Conservation (phyloP, 2,888 invertebrate species). For the Lamellibrachia satsuma region DNA sequence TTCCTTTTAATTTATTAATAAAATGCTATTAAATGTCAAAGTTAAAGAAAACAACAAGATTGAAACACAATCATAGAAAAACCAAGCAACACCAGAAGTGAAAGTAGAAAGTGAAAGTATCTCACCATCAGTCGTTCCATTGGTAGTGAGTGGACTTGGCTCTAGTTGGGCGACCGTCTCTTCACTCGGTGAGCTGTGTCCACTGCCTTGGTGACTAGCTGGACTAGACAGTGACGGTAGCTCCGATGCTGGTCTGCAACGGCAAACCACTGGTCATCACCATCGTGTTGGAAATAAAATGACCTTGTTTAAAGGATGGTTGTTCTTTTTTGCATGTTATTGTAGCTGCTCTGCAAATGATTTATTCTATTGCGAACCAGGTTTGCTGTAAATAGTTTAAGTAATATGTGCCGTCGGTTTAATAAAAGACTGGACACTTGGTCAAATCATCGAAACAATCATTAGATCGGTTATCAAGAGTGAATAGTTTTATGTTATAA, state of each 20-base stretch:
- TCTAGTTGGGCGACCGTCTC: constrained; percentile 27
- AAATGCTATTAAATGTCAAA: neutral
- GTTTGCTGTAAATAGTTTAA: too few species aligned
- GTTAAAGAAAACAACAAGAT: neutral
- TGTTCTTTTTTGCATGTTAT: neutral
- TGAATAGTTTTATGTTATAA: too few species aligned
- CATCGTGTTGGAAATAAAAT: neutral
- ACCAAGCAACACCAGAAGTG: neutral
- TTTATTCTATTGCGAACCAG: too few species aligned
- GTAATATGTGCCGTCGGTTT: too few species aligned
- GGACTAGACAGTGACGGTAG: constrained; percentile 30
- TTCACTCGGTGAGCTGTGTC: constrained; percentile 27
- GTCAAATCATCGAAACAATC: too few species aligned
- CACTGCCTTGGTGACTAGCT: constrained; percentile 29
- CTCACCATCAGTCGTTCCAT: constrained; percentile 26
- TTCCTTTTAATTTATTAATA: neutral
- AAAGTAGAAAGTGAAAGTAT: neutral
- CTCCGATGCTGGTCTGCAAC: constrained; percentile 23
- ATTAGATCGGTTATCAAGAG: too few species aligned
- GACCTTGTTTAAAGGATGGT: neutral
- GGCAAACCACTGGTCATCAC: neutral
- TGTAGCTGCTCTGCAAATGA: too few species aligned
- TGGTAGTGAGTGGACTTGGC: constrained; percentile 27
- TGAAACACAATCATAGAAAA: neutral
- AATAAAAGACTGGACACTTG: too few species aligned